These are phyloP conservation scores for Cyprinodon diabolis DNA, from an alignment of 2,797 vertebrate species.

Conservation along the genomic window DNA sequence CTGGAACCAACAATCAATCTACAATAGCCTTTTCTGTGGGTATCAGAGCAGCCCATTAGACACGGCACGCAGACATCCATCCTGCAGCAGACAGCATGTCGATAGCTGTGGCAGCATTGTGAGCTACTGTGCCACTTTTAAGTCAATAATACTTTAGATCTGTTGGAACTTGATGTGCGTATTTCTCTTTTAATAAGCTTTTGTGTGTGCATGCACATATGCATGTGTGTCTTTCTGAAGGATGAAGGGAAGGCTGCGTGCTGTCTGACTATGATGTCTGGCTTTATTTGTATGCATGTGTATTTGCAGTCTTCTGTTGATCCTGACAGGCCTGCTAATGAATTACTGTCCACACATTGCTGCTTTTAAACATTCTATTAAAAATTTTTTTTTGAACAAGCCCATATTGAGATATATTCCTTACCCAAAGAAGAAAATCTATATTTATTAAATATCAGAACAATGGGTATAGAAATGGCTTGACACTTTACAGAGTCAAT, in stretches of 20 bases:
- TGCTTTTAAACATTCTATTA: conserved; percentile 14
- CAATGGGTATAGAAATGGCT: background rate
- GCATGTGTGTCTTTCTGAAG: background rate
- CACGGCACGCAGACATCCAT: conserved; percentile 44
- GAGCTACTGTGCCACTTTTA: conserved; percentile 47
- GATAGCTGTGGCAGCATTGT: conserved; percentile 42
- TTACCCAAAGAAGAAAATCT: background rate
- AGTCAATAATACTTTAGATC: conserved; percentile 58
- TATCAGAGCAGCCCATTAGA: conserved; percentile 59
- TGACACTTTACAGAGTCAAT: background rate
- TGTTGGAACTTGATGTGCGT: conserved; percentile 46
- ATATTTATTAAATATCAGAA: conserved; percentile 7
- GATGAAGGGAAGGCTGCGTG: conserved; percentile 3
- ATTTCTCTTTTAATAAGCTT: conserved; percentile 55
- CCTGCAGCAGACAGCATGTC: conserved; percentile 53
- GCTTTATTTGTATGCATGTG: conserved; percentile 3
- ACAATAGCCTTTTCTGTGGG: conserved; percentile 41
- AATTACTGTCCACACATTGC: conserved; percentile 12
- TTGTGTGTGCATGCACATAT: conserved; percentile 12
- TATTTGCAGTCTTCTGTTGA: conserved; percentile 16
- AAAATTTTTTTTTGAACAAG: conserved; percentile 5
- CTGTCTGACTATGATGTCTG: conserved; percentile 11
- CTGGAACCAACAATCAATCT: conserved; percentile 51
- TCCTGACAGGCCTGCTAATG: conserved; percentile 14
- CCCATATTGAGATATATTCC: conserved; percentile 9